Base-by-base conservation (phyloP, 2,797 vertebrate genomes). In the Hippocampus kuda region DNA sequence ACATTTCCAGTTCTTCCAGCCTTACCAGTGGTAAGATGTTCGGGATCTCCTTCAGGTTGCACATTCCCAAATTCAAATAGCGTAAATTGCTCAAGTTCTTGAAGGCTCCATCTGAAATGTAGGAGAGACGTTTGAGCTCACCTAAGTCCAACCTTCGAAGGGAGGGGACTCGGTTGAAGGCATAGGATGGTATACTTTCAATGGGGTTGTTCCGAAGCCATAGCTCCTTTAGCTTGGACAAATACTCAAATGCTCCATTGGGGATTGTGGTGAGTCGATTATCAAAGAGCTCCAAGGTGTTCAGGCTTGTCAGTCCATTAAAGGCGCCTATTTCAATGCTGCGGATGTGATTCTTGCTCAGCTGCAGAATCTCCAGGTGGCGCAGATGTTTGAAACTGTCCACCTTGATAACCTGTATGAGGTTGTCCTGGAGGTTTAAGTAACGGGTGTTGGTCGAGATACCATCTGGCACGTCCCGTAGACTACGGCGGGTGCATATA, bases 281-380 rank as follows among this genome's bases (percentile, higher is more conserved):
- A 93, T 99, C 97, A 85, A 99, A 98, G 80, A 99, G 95, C 90
- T 99, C 97, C 90, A 99, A 88, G n/a, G 97, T 99, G 85, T 98
- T 99, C 76, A 99, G 93, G 83, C 94, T 99, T 57, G 96, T 93
- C 79, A 99, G 88, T 79, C 97, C 97, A 89, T 99, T 99, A 86
- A 99, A 99, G 81, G 97, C 97, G 72, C 97, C 97, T 1, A 99
- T 97, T 91, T 99, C 97, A 83, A 99, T 98, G 85, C 92, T 98
- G 85, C 97, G 93, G 74, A 99, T 99, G 77, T 98, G 95, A 85
- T 99, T 99, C 84, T 96, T 95, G 85, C 96, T 98, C 77, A 99
- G 86, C 78, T 99, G 97, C 77, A 99, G 91, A 84, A 99, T 97
- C 89, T 99, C 97, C 78, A 99, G 88, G 80, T 98, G 96, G 76